phyloP scores from a whole-genome alignment of 1,140 invertebrate genomes.

The Periplaneta americana region DNA sequence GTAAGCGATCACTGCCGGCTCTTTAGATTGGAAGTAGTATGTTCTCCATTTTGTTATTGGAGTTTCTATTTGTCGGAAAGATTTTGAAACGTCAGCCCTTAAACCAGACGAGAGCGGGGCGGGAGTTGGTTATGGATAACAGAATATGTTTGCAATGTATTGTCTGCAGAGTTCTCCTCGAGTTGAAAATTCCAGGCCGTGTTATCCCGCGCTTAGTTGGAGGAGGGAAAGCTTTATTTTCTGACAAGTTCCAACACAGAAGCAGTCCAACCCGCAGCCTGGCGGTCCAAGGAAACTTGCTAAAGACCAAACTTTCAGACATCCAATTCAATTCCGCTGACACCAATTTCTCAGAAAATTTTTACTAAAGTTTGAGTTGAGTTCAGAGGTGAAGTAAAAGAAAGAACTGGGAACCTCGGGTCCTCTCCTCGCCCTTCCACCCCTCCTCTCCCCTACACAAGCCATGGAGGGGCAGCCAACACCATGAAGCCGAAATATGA shows the following conservation, averaged over 20 bases:
- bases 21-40: too few relatives aligned
- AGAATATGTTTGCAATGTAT: background rate
- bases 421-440: background rate
- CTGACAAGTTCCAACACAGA: background rate
- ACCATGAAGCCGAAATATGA: background rate
- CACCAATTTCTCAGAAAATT: background rate
- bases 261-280: background rate
- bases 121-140: too few relatives aligned
- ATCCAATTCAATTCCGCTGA: background rate
- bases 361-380: background rate
- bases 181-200: background rate
- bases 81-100: too few relatives aligned
- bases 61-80: too few relatives aligned
- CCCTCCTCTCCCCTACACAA: background rate
- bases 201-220: background rate
- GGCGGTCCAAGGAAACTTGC: background rate
- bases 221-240: background rate
- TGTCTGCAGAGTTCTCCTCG: background rate
- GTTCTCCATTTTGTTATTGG: too few relatives aligned
- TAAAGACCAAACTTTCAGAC: background rate
- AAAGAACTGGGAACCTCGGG: background rate
- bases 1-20: too few relatives aligned
- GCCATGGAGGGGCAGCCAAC: background rate
- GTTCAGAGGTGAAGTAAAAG: background rate
- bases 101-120: too few relatives aligned